These are phyloP conservation scores for Cantharis lateralis DNA, from an alignment of 2,888 invertebrate genomes.

Conservation along the genomic window DNA sequence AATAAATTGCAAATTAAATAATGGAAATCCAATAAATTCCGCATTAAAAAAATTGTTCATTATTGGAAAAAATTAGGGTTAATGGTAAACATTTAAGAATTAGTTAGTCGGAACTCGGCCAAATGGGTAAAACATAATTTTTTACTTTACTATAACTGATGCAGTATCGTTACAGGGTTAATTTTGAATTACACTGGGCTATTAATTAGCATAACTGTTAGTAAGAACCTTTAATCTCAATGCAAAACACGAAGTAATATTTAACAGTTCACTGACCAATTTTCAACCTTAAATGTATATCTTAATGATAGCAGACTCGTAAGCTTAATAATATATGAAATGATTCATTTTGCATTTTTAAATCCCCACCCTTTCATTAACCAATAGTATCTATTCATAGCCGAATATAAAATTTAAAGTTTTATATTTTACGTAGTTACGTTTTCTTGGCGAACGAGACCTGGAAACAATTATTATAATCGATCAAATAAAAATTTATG, in stretches of 20 bases:
- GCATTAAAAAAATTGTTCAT: background rate
- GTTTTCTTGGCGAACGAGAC: background rate
- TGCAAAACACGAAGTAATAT: background rate
- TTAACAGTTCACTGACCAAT: background rate
- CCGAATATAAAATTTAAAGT: background rate
- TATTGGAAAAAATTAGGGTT: background rate
- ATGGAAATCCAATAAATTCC: background rate
- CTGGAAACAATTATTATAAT: background rate
- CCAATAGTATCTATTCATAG: too few species aligned
- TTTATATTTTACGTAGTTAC: background rate
- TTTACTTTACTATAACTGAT: too few species aligned
- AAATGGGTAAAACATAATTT: too few species aligned
- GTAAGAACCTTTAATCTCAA: background rate
- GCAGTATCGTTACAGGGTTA: background rate
- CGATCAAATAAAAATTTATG: background rate
- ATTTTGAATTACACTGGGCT: background rate
- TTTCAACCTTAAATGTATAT: background rate
- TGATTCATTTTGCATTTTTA: too few species aligned
- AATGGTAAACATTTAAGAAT: background rate
- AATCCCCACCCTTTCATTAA: too few species aligned
- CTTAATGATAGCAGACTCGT: background rate
- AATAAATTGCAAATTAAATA: background rate
- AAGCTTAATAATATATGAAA: background rate
- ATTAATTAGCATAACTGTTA: background rate
- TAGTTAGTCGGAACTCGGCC: too few species aligned